phyloP scores from a whole-genome alignment of 1,140 invertebrate species.

The Lordiphosa collinella region DNA sequence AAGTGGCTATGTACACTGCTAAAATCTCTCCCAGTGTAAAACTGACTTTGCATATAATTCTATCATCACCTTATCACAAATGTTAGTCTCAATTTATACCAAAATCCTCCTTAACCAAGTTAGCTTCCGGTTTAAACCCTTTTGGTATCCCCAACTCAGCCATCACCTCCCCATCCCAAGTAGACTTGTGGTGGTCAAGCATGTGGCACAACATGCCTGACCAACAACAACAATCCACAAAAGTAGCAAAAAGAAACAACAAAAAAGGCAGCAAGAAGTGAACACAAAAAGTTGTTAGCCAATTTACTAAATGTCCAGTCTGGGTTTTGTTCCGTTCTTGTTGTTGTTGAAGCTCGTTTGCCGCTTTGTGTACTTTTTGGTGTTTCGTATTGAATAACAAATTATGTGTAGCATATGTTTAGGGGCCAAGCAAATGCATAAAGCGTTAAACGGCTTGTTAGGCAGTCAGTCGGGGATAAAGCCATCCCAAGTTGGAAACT shows the following conservation, averaged over 20 bases:
- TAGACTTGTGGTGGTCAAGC: slow-evolving; percentile 46
- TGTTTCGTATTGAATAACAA: slow-evolving; percentile 74
- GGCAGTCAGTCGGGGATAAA: slow-evolving; percentile 1
- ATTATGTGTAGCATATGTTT: slow-evolving; percentile 70
- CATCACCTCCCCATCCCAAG: slow-evolving; percentile 2
- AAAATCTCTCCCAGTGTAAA: no score
- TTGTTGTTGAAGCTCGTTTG: slow-evolving; percentile 48
- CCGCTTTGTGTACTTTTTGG: slow-evolving; percentile 68
- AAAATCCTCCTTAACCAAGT: slow-evolving; percentile 3
- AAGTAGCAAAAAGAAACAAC: slow-evolving; percentile 22
- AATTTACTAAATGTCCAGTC: slow-evolving; percentile 69
- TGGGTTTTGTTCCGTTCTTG: slow-evolving; percentile 30
- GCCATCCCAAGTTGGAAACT: neutral
- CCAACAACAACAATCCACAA: slow-evolving; percentile 36
- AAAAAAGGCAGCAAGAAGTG: slow-evolving; percentile 9
- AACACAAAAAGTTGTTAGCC: slow-evolving; percentile 66
- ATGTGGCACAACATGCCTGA: slow-evolving; percentile 47
- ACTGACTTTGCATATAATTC: neutral
- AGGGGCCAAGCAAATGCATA: slow-evolving; percentile 11
- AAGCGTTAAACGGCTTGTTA: slow-evolving; percentile 18
- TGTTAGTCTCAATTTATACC: neutral
- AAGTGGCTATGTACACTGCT: no score
- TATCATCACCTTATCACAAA: slow-evolving; percentile 4
- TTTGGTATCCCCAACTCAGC: slow-evolving; percentile 5
- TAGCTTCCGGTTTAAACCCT: slow-evolving; percentile 24